A percentile compares a stretch with the other conserved stretches of the same genome.
phyloP scores from a whole-genome alignment of 2,113 vertebrate genomes.

The Cololabis saira region DNA sequence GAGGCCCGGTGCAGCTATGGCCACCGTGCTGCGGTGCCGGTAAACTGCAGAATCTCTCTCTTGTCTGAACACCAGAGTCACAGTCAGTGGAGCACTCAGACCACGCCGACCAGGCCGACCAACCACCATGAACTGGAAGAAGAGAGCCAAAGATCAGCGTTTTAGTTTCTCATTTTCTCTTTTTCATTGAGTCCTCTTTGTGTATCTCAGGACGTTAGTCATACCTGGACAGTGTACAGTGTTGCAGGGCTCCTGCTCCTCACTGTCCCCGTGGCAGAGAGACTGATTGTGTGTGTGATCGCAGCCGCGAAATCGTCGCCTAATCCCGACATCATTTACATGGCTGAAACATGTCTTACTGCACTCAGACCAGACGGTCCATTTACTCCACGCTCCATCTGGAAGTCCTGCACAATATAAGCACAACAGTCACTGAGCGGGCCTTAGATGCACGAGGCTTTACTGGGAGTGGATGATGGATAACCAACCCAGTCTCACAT shows the following conservation, averaged over 20 bases:
- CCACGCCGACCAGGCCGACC: conserved; percentile 86
- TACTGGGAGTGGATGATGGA: background rate
- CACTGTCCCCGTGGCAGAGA: conserved; percentile 76
- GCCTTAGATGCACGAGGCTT: background rate
- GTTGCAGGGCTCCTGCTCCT: conserved; percentile 86
- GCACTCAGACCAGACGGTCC: conserved; percentile 87
- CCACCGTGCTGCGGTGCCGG: conserved; percentile 71
- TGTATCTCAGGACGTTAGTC: background rate
- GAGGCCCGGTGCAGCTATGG: conserved; percentile 80
- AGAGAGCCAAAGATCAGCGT: background rate
- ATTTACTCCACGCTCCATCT: conserved; percentile 78
- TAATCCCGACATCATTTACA: conserved; percentile 78
- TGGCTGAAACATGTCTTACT: conserved; percentile 87
- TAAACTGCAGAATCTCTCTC: conserved; percentile 82
- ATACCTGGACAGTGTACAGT: conserved; percentile 83
- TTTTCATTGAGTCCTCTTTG: background rate
- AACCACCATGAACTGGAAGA: conserved; percentile 78
- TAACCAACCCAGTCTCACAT: too few species aligned
- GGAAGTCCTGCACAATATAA: conserved; percentile 40
- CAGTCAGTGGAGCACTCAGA: conserved; percentile 84
- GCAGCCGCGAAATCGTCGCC: conserved; percentile 83
- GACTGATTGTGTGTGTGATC: conserved; percentile 42
- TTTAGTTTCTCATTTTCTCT: background rate
- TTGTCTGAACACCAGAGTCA: conserved; percentile 84
- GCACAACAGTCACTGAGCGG: background rate